Evolutionary conservation across 2,888 invertebrate genomes (phyloP).

Genomic region (Sminthurinus aureus): DNA sequence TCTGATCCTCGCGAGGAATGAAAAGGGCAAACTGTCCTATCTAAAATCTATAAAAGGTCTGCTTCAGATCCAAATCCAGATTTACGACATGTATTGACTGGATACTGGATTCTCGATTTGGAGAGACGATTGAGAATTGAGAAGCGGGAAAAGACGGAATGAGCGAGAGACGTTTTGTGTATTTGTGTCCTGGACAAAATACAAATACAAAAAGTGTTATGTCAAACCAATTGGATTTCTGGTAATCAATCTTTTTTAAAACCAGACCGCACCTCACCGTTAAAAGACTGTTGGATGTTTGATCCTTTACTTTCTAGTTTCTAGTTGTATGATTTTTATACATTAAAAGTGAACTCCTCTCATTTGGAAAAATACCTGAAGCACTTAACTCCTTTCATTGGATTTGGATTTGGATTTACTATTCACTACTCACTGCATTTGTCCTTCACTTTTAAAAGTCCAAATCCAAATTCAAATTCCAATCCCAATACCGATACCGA

Average conservation of each 20-base stretch:
- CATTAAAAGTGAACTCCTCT: neutral
- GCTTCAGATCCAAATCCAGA: too few species aligned
- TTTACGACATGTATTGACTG: neutral
- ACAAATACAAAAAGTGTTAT: constrained; percentile 42
- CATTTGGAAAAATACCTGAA: constrained; percentile 26
- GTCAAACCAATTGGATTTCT: constrained; percentile 53
- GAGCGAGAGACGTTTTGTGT: neutral
- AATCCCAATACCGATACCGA: too few species aligned
- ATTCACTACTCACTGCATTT: neutral
- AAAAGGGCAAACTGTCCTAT: neutral
- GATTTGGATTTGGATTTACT: too few species aligned
- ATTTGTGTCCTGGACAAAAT: too few species aligned
- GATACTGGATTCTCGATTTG: neutral
- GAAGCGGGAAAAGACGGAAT: constrained; percentile 1
- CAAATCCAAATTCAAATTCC: too few species aligned
- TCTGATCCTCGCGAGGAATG: too few species aligned
- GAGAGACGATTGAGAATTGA: neutral
- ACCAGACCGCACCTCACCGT: constrained; percentile 27
- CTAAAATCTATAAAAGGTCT: constrained; percentile 1
- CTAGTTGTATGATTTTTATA: neutral
- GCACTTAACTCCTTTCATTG: constrained; percentile 20
- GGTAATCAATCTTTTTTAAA: constrained; percentile 48
- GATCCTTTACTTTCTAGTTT: neutral
- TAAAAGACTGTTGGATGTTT: neutral
- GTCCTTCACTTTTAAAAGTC: neutral